Percentiles rank a stretch among this genome's conserved stretches.
Conservation (phyloP, 1,140 invertebrate genomes). For the Ephestia elutella region DNA sequence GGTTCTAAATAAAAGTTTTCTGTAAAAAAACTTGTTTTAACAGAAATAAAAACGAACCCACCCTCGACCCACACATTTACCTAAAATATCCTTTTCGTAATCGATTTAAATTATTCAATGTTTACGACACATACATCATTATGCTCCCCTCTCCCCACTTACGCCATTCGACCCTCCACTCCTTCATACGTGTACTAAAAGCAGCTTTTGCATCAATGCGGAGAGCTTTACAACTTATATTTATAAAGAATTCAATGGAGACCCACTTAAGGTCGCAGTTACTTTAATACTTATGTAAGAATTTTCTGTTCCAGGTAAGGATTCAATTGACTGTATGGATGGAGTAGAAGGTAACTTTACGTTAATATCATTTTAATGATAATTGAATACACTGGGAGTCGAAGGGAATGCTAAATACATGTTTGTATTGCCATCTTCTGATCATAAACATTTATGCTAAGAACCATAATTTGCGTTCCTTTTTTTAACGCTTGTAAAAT, state of each 20-base stretch:
- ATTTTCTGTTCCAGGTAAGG: conserved; percentile 1
- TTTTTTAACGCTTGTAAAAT: too few species aligned
- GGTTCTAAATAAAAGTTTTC: too few species aligned
- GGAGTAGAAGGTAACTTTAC: neutral
- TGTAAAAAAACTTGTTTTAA: too few species aligned
- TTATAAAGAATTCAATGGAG: conserved; percentile 39
- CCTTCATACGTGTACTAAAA: conserved; percentile 33
- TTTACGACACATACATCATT: conserved; percentile 10
- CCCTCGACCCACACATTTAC: neutral
- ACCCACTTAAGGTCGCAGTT: conserved; percentile 28
- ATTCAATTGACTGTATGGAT: neutral
- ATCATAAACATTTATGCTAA: too few species aligned
- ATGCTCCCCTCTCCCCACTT: conserved; percentile 16
- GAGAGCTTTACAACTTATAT: conserved; percentile 44
- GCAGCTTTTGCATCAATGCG: conserved; percentile 41
- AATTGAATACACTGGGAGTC: neutral
- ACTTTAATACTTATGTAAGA: neutral
- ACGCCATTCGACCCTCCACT: conserved; percentile 17
- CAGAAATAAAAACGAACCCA: too few species aligned
- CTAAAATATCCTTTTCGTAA: neutral
- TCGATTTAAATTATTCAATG: neutral
- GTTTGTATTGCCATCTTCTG: too few species aligned
- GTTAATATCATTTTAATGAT: neutral
- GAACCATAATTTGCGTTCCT: too few species aligned
- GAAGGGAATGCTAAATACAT: too few species aligned